phyloP scores from a whole-genome alignment of 2,797 vertebrate species.

The Pyrocephalus nanus region DNA sequence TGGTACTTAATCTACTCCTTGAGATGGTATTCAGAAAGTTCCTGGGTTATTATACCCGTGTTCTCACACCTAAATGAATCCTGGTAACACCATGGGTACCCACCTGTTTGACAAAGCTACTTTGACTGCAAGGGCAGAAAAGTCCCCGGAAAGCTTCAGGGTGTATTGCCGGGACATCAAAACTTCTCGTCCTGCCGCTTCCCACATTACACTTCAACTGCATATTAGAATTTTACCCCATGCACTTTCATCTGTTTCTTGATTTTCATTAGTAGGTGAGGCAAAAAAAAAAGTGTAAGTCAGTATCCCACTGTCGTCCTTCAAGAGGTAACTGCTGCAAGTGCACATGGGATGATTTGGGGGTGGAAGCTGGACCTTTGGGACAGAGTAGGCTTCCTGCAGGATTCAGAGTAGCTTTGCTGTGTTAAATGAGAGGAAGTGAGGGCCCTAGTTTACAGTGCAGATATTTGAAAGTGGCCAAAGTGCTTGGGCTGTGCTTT shows the following conservation, averaged over 20 bases:
- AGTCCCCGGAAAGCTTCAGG: background rate
- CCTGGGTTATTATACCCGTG: background rate
- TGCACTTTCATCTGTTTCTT: accelerated
- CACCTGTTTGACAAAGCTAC: background rate
- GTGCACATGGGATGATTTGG: too few relatives aligned
- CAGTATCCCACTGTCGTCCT: background rate
- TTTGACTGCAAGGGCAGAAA: background rate
- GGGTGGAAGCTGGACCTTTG: background rate
- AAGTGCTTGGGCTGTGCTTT: background rate
- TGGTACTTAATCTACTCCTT: background rate
- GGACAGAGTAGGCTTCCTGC: background rate
- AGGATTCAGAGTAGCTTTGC: background rate
- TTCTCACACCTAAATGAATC: background rate
- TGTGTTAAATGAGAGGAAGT: background rate
- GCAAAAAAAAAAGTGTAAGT: background rate
- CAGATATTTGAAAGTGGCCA: background rate
- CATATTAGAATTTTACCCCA: background rate
- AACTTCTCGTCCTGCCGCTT: background rate
- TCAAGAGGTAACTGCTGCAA: background rate
- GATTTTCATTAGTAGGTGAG: background rate
- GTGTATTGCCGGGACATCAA: background rate
- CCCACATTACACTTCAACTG: background rate
- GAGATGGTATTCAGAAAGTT: background rate
- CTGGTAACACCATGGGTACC: accelerated
- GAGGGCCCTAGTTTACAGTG: background rate